phyloP scores from a whole-genome alignment of 2,113 vertebrate genomes.

The Periophthalmus modestus region DNA sequence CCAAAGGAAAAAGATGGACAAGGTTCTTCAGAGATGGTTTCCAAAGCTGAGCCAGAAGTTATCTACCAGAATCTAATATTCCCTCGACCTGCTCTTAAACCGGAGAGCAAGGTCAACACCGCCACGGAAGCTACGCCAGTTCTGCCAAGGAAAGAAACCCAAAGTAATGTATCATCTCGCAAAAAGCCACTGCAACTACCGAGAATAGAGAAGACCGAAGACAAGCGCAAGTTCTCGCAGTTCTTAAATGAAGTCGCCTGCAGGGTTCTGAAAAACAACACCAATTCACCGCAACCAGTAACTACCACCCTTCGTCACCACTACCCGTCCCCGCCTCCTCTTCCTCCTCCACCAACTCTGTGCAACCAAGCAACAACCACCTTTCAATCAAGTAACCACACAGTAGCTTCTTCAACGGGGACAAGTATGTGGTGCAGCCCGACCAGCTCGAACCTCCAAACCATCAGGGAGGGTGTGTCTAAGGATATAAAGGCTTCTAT shows the following conservation, averaged over 20 bases:
- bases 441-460: constrained; percentile 41
- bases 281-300: constrained; percentile 59
- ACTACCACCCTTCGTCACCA: constrained; percentile 27
- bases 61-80: constrained; percentile 72
- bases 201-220: constrained; percentile 71
- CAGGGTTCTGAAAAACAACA: constrained; percentile 82
- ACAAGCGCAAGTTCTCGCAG: constrained; percentile 87
- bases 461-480: constrained; percentile 52
- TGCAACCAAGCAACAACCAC: constrained; percentile 4
- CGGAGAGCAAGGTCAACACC: constrained; percentile 32
- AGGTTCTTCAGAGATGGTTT: background rate
- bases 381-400: constrained; percentile 28
- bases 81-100: constrained; percentile 18
- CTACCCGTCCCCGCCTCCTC: constrained; percentile 25
- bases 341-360: constrained; percentile 22
- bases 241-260: constrained; percentile 89
- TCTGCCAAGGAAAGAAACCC: constrained; percentile 28
- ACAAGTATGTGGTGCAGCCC: constrained; percentile 51
- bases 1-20: constrained; percentile 43
- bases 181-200: constrained; percentile 65
- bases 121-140: constrained; percentile 28
- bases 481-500: constrained; percentile 51
- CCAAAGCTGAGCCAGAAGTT: constrained; percentile 59
- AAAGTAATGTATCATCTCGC: constrained; percentile 44
- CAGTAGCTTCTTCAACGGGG: background rate